Evolutionary conservation across 2,113 vertebrate genomes (phyloP).

Genomic region (Lethenteron reissneri): DNA sequence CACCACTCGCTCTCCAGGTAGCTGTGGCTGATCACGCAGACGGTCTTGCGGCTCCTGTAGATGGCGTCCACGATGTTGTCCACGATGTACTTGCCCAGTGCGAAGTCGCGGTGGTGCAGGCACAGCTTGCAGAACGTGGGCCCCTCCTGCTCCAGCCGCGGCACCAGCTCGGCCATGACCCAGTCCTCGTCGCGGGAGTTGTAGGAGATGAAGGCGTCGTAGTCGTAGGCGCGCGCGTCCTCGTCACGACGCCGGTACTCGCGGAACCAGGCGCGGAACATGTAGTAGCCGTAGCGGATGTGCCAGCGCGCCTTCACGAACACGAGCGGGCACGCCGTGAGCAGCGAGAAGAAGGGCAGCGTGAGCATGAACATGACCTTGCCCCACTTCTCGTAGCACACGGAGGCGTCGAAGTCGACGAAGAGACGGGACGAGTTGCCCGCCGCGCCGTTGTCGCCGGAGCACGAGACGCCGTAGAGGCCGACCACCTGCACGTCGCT

Average conservation of each 20-base stretch:
- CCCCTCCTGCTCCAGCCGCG: constrained; percentile 26
- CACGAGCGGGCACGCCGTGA: constrained; percentile 28
- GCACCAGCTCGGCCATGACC: constrained; percentile 37
- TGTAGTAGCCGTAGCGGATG: constrained; percentile 38
- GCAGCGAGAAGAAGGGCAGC: constrained; percentile 19
- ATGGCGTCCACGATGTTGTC: constrained; percentile 55
- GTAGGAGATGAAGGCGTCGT: constrained; percentile 60
- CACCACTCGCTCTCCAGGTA: constrained; percentile 53
- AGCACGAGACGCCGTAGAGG: constrained; percentile 21
- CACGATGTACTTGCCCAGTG: constrained; percentile 33
- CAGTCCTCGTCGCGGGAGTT: constrained; percentile 39
- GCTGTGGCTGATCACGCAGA: constrained; percentile 44
- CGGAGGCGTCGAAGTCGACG: constrained; percentile 1
- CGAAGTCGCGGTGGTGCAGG: constrained; percentile 56
- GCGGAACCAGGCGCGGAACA: constrained; percentile 35
- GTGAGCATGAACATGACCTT: constrained; percentile 23
- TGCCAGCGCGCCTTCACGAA: constrained; percentile 34
- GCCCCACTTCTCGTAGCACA: constrained; percentile 1
- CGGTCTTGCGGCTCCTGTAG: constrained; percentile 43
- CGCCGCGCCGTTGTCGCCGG: too few species aligned
- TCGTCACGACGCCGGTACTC: constrained; percentile 22
- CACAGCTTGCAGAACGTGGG: constrained; percentile 33
- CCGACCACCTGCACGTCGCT: constrained; percentile 30
- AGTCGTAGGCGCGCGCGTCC: constrained; percentile 24
- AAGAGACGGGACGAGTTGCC: background rate